Conservation (phyloP, 2,888 invertebrate species). For the Petrolisthes cinctipes region DNA sequence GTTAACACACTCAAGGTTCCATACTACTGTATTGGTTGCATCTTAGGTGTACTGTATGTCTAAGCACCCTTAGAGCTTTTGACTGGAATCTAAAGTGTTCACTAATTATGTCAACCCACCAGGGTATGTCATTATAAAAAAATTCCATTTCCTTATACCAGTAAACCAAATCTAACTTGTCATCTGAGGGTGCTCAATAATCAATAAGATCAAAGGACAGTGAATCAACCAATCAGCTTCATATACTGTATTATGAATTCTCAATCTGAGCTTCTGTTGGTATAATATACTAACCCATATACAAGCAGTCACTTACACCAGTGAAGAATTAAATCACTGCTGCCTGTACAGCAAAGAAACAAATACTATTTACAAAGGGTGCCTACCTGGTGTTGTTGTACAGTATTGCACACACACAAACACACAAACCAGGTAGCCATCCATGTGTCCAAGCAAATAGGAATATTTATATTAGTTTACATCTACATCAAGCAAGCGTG, state of each 20-base stretch:
- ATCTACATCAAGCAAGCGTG: not conserved
- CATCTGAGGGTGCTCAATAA: not conserved
- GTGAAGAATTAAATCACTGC: not conserved
- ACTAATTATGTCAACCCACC: not conserved
- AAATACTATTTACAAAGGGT: not conserved
- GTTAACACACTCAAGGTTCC: not conserved
- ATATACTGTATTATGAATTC: not conserved
- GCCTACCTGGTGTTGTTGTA: not conserved
- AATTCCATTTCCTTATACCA: not conserved
- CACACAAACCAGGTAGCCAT: not conserved
- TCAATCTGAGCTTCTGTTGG: not conserved
- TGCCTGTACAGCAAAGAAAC: not conserved
- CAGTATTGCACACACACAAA: not conserved
- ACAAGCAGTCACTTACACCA: not conserved
- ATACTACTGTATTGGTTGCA: not conserved
- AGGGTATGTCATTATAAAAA: not conserved
- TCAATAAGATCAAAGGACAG: constrained; percentile 1
- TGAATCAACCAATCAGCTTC: not conserved
- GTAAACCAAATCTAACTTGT: not conserved
- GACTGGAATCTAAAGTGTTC: not conserved
- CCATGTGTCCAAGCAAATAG: not conserved
- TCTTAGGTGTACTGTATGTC: too few species aligned
- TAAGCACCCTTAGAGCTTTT: not conserved
- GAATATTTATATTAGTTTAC: constrained; percentile 6
- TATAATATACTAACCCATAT: not conserved